Evolutionary conservation across 1,140 invertebrate genomes (phyloP), one percentile per base, ranked within the genome.

Genomic region (Eubasilissa regina): DNA sequence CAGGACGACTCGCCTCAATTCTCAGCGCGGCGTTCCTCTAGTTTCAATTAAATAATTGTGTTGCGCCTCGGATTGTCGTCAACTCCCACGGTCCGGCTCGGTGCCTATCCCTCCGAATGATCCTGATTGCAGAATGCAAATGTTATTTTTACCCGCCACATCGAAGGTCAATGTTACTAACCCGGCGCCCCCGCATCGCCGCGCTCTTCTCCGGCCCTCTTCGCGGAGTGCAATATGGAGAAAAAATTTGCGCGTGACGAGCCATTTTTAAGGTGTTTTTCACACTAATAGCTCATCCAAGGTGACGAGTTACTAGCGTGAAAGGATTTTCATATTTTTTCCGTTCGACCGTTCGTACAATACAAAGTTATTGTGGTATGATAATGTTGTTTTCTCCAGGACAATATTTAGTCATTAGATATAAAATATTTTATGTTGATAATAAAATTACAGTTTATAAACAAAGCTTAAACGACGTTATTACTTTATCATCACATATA

Each of bases 161-260:
- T 82, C 80, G 53, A 78, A 82, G 81, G 81, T 82, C 81, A 82
- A 82, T 82, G 81, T 82, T 80, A 82, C 81, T 77, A 47, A 15
- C 12, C 79, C 66, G 78, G 25, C 3, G 53, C 53, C 48, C 56
- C 43, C 60, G 12, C 66, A 11, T 15, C 21, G 12, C 64, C 64
- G 13, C 43, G 0, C 13, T 19, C 25, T n/a, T 17, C 44, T 0
- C 13, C 8, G 45, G 15, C 19, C 64, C 64, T 13, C 64, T 4
- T 12, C 21, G 58, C 58, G 13, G n/a, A n/a, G n/a, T 13, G 58
- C 8, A 19, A 62, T 4, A 62, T 62, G n/a, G n/a, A n/a, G 7
- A 51, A 1, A 51, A 51, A 51, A 51, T 0, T 51, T 51, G 48
- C n/a, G 11, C n/a, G 11, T 51, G 48, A n/a, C n/a, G n/a, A n/a